Evolutionary conservation across 2,888 invertebrate species (phyloP), one percentile per base, ranked within the genome.

Genomic region (Melanophora roralis): DNA sequence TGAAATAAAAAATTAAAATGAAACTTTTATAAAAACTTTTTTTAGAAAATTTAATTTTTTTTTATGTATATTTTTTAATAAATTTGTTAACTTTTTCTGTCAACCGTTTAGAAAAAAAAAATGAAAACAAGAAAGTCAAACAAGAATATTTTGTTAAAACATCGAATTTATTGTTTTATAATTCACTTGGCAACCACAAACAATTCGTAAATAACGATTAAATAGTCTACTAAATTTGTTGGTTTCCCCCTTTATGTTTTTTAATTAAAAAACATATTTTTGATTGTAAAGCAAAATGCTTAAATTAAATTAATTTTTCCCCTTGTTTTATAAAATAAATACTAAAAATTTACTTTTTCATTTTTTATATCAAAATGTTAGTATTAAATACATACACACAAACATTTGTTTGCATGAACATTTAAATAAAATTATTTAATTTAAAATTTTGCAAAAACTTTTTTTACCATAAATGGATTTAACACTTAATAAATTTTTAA

Each of bases 141-240:
- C 32, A 19, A 9, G 45, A 68, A 45, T 27, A 14, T 21, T n/a
- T 51, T n/a, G n/a, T n/a, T n/a, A n/a, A n/a, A n/a, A n/a, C n/a
- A n/a, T n/a, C 53, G 14, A 16, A 53, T 0, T 51, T 59, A 2
- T 49, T 65, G 47, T 43, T 40, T 55, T 49, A 40, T 59, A 65
- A 49, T 73, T 73, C 78, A 68, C 73, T 72, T 78, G 78, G 68
- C 68, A 64, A 78, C 78, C 62, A 68, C 59, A 47, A 67, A 62
- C 21, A 40, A 59, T 36, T 47, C 38, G 36, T 19, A 67, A 75
- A 68, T 60, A 68, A 68, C 67, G 75, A 68, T 68, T 75, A 45
- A 53, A 45, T 68, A 74, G 21, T 34, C 51, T 47, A 43, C 27
- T 9, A 53, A 34, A 51, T 60, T 45, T 12, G 6, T 32, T 16